Evolutionary conservation across 2,113 vertebrate species (phyloP).

Genomic region (Phodopus roborovskii): DNA sequence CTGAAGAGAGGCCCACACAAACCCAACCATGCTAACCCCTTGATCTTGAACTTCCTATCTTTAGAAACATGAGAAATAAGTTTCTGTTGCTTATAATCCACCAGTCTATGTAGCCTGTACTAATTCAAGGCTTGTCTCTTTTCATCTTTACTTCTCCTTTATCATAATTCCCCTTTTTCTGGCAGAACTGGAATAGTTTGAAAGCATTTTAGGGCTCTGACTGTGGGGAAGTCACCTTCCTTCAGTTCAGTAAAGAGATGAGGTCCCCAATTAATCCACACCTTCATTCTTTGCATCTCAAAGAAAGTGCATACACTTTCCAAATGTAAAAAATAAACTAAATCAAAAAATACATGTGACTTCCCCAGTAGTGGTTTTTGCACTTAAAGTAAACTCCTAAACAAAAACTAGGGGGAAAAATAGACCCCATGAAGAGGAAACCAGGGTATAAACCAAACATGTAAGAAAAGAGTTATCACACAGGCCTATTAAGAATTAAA

Average conservation of each 20-base stretch:
- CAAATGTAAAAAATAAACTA: background rate
- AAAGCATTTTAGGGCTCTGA: background rate
- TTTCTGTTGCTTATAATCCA: background rate
- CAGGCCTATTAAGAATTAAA: background rate
- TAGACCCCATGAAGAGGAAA: conserved; percentile 24
- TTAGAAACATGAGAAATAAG: background rate
- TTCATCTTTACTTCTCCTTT: background rate
- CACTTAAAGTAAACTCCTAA: background rate
- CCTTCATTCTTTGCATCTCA: background rate
- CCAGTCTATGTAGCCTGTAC: background rate
- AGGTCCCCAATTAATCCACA: background rate
- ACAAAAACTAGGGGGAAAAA: background rate
- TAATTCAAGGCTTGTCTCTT: background rate
- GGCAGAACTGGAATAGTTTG: background rate
- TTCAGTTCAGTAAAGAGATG: background rate
- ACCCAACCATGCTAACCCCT: background rate
- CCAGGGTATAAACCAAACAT: background rate
- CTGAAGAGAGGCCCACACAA: background rate
- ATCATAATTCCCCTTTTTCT: background rate
- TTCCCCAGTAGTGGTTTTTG: background rate
- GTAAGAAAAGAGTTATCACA: background rate
- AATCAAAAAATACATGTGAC: background rate
- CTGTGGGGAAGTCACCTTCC: background rate
- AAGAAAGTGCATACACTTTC: conserved; percentile 6
- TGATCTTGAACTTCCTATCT: background rate